Conservation (phyloP, 1,140 invertebrate genomes). For the Lepidurus couesii region DNA sequence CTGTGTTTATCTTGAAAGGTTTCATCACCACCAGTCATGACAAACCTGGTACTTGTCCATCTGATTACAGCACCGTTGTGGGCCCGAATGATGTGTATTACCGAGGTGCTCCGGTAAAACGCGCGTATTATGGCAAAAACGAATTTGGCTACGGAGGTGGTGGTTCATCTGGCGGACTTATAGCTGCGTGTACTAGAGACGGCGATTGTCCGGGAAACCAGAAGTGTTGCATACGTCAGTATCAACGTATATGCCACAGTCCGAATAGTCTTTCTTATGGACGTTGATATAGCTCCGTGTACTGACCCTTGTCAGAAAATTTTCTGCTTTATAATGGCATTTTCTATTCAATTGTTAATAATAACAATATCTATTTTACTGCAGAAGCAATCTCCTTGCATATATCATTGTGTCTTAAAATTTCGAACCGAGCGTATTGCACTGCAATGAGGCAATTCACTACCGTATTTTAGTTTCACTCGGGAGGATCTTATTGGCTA, state of each 20-base stretch:
- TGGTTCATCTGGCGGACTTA: not conserved
- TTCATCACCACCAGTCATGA: conserved; percentile 7
- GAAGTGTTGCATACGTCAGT: conserved; percentile 9
- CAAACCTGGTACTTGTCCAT: conserved; percentile 7
- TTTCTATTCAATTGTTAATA: too few species aligned
- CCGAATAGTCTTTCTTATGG: conserved; percentile 18
- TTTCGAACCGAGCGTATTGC: too few species aligned
- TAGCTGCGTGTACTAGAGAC: conserved; percentile 11
- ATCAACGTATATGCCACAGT: not conserved
- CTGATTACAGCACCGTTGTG: conserved; percentile 3
- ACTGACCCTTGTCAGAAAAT: too few species aligned
- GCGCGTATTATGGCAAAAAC: conserved; percentile 16
- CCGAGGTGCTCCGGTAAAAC: not conserved
- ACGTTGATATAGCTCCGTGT: not conserved
- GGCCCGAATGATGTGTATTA: conserved; percentile 8
- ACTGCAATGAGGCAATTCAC: too few species aligned
- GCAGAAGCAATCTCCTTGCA: too few species aligned
- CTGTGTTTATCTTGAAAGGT: not conserved
- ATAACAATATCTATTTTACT: too few species aligned
- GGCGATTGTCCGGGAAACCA: conserved; percentile 12
- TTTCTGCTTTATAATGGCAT: too few species aligned
- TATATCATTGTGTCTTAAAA: too few species aligned
- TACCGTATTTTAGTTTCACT: too few species aligned
- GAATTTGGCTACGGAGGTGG: conserved; percentile 20
- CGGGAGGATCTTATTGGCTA: too few species aligned